These are phyloP conservation scores for Hesperophylax magnus DNA, from an alignment of 1,140 invertebrate genomes.

Conservation along the genomic window DNA sequence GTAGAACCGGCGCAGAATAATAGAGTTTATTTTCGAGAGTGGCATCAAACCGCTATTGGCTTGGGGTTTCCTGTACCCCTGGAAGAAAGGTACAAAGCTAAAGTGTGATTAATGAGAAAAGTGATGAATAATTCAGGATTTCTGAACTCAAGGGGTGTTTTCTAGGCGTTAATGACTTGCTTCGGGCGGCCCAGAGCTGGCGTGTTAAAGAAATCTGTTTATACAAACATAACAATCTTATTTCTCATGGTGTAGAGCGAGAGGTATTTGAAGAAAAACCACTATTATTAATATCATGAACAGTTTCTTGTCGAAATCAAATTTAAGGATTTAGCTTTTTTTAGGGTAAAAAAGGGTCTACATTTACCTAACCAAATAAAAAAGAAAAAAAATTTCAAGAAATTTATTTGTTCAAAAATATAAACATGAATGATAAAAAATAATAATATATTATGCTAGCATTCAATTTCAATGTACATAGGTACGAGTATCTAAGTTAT, in stretches of 20 bases:
- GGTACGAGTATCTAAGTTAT: too few species aligned
- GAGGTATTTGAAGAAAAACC: too few species aligned
- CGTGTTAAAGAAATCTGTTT: not conserved
- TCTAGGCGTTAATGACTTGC: conserved; percentile 22
- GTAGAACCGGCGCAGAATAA: too few species aligned
- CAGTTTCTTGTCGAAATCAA: not conserved
- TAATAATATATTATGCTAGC: too few species aligned
- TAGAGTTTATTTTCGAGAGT: not conserved
- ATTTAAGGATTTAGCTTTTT: not conserved
- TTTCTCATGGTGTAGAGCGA: not conserved
- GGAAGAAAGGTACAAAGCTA: not conserved
- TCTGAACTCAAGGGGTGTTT: not conserved
- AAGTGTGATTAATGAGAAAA: conserved; percentile 32
- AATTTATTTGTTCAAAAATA: too few species aligned
- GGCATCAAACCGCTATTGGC: not conserved
- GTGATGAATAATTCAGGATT: conserved; percentile 29
- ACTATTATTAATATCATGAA: not conserved
- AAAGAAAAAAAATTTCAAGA: too few species aligned
- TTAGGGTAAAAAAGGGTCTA: too few species aligned
- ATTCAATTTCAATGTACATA: too few species aligned
- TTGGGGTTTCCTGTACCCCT: not conserved
- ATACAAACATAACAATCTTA: not conserved
- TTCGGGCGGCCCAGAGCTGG: not conserved
- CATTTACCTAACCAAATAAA: too few species aligned
- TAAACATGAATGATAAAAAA: too few species aligned